Base-by-base conservation (phyloP, 2,888 invertebrate genomes). In the Hirtodrosophila histrioides region DNA sequence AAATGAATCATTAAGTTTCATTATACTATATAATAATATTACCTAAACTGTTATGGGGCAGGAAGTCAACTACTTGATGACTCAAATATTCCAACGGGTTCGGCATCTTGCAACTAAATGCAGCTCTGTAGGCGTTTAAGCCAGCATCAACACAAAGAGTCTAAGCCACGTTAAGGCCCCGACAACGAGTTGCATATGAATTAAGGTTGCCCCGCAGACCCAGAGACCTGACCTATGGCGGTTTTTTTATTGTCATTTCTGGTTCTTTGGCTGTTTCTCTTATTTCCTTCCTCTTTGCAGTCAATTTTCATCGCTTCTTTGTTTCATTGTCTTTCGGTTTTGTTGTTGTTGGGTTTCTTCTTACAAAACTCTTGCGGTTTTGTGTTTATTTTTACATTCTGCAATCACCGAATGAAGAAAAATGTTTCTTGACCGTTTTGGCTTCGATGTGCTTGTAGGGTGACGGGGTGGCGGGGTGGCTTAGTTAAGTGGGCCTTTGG, bases 221-320 rank as follows among this genome's bases (percentile, higher is more conserved):
- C 73, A 67, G 62, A 87, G 83, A 87, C 79, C 82, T 82, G 82
- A 85, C 82, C 88, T 82, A 85, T 87, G 55, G 39, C 39, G 51
- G 29, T 61, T 62, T 53, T 48, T 44, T 54, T 43, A 41, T 45
- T 65, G 48, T 49, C 58, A 46, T 63, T 57, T 67, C 58, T 66
- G 49, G 62, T 75, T 75, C 70, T 75, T 43, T 49, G 44, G 5
- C 6, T 27, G 27, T 27, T 27, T 27, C 6, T 27, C 27, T 27
- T 27, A 1, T 50, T 44, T 40, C 44, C 39, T 41, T 46, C 29
- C 33, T n/a, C 29, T 41, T 56, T 33, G 35, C 55, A 37, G 10
- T 70, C 39, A 37, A 54, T 53, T 27, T 27, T 27, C 6, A 27
- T 27, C 27, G 36, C 24, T 48, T 37, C 41, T 31, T 45, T 41